These are phyloP conservation scores for Eucriotettix oculatus DNA, from an alignment of 2,888 invertebrate genomes.

Conservation along the genomic window DNA sequence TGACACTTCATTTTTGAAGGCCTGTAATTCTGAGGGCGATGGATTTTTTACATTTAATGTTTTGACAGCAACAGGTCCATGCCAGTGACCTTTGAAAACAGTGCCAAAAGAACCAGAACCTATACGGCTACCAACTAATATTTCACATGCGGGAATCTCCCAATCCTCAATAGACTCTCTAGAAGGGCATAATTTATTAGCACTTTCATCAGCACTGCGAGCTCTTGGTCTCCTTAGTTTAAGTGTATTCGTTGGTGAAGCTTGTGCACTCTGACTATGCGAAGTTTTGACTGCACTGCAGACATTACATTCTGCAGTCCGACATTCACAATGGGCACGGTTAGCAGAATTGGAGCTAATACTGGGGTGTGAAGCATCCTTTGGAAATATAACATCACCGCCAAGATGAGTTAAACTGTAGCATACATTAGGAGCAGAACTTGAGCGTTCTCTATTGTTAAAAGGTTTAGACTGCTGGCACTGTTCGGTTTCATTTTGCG, in stretches of 20 bases:
- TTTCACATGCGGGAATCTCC: conserved; percentile 92
- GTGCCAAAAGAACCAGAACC: conserved; percentile 98
- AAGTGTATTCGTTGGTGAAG: conserved; percentile 79
- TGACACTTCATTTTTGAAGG: conserved; percentile 98
- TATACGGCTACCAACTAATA: conserved; percentile 77
- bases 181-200: conserved; percentile 31
- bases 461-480: conserved; percentile 39
- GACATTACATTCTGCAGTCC: conserved; percentile 23
- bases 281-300: conserved; percentile 37
- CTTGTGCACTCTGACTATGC: conserved; percentile 59
- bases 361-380: conserved; percentile 24
- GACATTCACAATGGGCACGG: conserved; percentile 20
- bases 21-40: conserved; percentile 86
- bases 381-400: conserved; percentile 23
- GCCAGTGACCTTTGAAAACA: conserved; percentile 96
- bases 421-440: conserved; percentile 96
- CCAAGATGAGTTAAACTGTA: conserved; percentile 53
- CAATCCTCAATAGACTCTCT: conserved; percentile 94
- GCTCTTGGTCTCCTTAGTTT: conserved; percentile 75
- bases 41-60: conserved; percentile 96
- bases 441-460: conserved; percentile 83
- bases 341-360: conserved; percentile 22
- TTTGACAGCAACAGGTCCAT: conserved; percentile 95
- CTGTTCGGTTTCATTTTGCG: conserved; percentile 15
- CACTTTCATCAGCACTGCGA: conserved; percentile 83